Percentiles rank a stretch among this genome's conserved stretches.
Conservation (phyloP, 1,140 invertebrate species). For the Chironomus striatipennis region DNA sequence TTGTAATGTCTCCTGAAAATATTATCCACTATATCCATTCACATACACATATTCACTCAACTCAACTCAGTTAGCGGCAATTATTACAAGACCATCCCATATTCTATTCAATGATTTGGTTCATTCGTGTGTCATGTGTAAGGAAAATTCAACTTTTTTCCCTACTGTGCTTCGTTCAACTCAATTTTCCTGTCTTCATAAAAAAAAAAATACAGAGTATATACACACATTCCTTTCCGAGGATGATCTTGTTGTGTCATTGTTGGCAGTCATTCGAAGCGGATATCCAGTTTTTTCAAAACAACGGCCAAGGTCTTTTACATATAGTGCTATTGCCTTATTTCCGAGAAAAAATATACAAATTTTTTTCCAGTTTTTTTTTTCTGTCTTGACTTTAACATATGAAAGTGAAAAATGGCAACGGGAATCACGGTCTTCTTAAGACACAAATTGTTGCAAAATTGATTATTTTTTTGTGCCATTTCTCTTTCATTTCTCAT, state of each 20-base stretch:
- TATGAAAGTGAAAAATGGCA: conserved; percentile 21
- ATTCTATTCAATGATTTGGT: conserved; percentile 18
- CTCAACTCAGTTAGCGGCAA: neutral
- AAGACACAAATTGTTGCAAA: neutral
- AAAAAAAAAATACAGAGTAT: too few relatives aligned
- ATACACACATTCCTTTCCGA: conserved; percentile 7
- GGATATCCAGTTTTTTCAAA: conserved; percentile 24
- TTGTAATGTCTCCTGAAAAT: conserved; percentile 15
- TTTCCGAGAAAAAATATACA: conserved; percentile 15
- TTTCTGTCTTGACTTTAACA: neutral
- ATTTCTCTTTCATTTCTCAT: too few relatives aligned
- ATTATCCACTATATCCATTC: conserved; percentile 15
- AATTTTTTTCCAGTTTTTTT: neutral
- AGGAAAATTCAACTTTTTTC: conserved; percentile 3
- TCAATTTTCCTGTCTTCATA: conserved; percentile 13
- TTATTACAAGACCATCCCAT: conserved; percentile 8
- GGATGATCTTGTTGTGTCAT: conserved; percentile 22
- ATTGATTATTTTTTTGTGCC: neutral
- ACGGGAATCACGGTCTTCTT: neutral
- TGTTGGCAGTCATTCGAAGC: conserved; percentile 22
- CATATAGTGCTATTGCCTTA: conserved; percentile 23
- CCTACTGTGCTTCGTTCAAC: conserved; percentile 11
- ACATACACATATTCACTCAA: neutral
- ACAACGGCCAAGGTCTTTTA: conserved; percentile 23
- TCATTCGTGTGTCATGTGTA: neutral